phyloP scores from a whole-genome alignment of 2,797 vertebrate genomes.

The Harpagifer antarcticus region DNA sequence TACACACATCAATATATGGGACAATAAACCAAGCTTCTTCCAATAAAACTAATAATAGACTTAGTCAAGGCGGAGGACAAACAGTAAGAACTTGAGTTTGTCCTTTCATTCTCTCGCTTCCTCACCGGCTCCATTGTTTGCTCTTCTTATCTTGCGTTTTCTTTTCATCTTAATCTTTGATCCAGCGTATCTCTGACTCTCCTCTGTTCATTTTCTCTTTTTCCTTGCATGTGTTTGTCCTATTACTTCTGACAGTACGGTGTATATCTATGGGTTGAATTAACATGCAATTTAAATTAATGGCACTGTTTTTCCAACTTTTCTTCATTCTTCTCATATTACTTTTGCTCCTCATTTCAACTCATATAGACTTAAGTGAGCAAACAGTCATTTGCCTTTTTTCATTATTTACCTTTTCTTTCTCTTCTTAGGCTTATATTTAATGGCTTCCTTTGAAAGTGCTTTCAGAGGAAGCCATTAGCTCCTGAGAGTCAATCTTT shows the following conservation, averaged over 20 bases:
- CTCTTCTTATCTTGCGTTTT: not conserved
- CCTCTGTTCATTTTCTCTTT: not conserved
- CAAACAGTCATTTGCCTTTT: constrained; percentile 1
- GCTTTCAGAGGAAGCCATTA: not conserved
- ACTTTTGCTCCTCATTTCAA: not conserved
- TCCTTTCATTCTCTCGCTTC: constrained; percentile 10
- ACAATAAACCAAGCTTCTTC: constrained; percentile 5
- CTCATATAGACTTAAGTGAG: not conserved
- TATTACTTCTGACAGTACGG: not conserved
- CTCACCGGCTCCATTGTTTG: not conserved
- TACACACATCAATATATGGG: constrained; percentile 32
- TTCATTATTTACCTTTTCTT: not conserved
- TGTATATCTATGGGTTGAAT: not conserved
- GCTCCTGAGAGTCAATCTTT: constrained; percentile 13
- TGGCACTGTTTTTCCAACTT: not conserved
- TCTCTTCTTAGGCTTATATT: not conserved
- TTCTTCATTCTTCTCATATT: not conserved
- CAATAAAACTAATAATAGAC: constrained; percentile 28
- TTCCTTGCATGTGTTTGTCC: not conserved
- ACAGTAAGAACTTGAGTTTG: not conserved
- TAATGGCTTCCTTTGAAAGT: no score
- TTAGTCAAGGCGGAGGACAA: not conserved
- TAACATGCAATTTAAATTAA: not conserved
- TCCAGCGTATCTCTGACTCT: not conserved
- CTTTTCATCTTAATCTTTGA: not conserved